Percentiles rank a stretch among this genome's conserved stretches.
Evolutionary conservation across 2,797 vertebrate species (phyloP).

Genomic region (Melanotaenia boesemani): DNA sequence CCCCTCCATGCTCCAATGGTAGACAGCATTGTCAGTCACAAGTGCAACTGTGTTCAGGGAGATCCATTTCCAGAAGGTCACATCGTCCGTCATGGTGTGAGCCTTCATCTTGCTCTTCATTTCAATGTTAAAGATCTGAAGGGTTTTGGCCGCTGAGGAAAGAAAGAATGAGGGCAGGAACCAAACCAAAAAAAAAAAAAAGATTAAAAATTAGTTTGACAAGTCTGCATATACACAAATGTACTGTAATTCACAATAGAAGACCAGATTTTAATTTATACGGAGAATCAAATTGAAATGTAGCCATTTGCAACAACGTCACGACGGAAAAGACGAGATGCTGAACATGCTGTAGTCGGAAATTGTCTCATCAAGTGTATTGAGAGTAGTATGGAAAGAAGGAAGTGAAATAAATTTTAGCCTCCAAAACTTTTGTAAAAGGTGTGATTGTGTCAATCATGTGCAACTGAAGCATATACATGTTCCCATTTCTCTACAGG

Average conservation of each 20-base stretch:
- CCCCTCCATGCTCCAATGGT: constrained; percentile 99
- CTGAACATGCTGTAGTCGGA: constrained; percentile 71
- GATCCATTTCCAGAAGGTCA: constrained; percentile 99
- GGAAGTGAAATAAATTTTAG: constrained; percentile 4
- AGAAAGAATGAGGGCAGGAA: constrained; percentile 43
- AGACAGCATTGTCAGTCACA: constrained; percentile 97
- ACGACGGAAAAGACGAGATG: constrained; percentile 66
- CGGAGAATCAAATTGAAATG: constrained; percentile 63
- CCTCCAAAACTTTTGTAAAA: constrained; percentile 11
- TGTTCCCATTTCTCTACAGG: background rate
- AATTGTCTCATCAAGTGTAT: constrained; percentile 42
- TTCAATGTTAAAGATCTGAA: constrained; percentile 99
- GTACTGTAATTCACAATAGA: constrained; percentile 11
- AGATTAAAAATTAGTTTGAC: constrained; percentile 37
- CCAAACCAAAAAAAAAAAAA: constrained; percentile 32
- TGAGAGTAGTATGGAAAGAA: constrained; percentile 17
- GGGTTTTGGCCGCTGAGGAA: constrained; percentile 93
- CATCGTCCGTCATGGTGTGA: constrained; percentile 98
- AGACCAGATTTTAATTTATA: constrained; percentile 59
- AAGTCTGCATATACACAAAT: constrained; percentile 7
- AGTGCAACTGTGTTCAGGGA: constrained; percentile 98
- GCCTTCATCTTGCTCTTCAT: constrained; percentile 99
- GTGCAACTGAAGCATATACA: constrained; percentile 6
- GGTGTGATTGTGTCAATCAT: constrained; percentile 5
- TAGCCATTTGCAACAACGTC: constrained; percentile 72